Percentiles rank a stretch among this genome's conserved stretches.
Evolutionary conservation across 92 coral and sea anemone species (phyloP).

Genomic region (Blastomussa wellsi): DNA sequence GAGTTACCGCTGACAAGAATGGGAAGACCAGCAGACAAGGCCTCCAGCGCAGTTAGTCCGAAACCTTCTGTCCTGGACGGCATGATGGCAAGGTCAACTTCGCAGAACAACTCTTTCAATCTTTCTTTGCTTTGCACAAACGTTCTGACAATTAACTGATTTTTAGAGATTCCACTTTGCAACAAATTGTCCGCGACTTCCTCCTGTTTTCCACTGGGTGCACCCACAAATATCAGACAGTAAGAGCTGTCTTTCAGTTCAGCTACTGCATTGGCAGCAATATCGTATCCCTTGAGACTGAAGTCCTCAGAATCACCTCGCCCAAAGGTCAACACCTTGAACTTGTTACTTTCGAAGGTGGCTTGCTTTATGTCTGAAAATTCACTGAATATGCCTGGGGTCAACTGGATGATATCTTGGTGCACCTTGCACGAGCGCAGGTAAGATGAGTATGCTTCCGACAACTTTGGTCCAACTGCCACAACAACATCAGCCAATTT

Average conservation of each 20-base stretch:
- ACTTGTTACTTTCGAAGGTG: neutral
- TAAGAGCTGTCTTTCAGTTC: constrained; percentile 1
- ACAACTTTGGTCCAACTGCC: too few relatives aligned
- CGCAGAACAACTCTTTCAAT: neutral
- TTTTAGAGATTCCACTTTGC: neutral
- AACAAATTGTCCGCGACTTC: neutral
- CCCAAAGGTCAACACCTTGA: constrained; percentile 14
- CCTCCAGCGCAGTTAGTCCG: neutral
- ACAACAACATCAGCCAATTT: constrained; percentile 7
- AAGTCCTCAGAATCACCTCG: constrained; percentile 12
- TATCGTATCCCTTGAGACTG: constrained; percentile 4
- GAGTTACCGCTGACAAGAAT: neutral
- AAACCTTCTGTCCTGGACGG: neutral
- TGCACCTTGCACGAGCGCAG: constrained; percentile 1
- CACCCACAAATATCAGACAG: neutral
- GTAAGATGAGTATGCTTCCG: constrained; percentile 12
- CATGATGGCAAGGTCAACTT: constrained; percentile 1
- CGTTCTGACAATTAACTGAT: neutral
- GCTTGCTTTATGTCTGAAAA: constrained; percentile 11
- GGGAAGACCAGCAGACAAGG: constrained; percentile 2
- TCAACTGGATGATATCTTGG: constrained; percentile 14
- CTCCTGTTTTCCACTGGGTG: neutral
- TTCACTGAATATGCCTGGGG: neutral
- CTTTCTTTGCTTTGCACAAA: neutral
- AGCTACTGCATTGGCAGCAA: constrained; percentile 4